Conservation (phyloP, 2,888 invertebrate genomes). For the Podabrus alpinus region DNA sequence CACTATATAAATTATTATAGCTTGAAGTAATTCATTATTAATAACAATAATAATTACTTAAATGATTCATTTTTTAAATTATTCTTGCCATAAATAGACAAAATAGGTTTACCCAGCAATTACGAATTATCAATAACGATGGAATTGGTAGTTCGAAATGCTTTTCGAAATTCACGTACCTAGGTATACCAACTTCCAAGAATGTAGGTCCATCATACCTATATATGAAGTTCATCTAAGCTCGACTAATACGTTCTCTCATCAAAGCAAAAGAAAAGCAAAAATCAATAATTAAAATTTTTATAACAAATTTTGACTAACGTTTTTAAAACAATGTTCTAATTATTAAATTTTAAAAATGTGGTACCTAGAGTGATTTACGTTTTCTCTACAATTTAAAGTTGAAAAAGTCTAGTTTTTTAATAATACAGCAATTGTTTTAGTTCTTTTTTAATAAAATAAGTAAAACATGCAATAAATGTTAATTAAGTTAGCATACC, state of each 20-base stretch:
- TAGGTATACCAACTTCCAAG: neutral
- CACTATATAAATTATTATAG: no score
- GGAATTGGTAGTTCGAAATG: neutral
- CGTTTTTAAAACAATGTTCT: neutral
- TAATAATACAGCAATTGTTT: neutral
- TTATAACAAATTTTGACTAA: neutral
- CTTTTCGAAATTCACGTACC: neutral
- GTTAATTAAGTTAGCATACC: neutral
- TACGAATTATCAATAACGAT: no score
- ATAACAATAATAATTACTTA: no score
- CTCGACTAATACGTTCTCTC: neutral
- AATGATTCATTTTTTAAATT: no score
- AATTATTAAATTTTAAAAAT: neutral
- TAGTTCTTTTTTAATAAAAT: neutral
- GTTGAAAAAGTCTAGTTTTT: neutral
- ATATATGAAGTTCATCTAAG: neutral
- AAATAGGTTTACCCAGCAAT: no score
- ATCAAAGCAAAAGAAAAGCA: neutral
- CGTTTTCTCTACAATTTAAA: neutral
- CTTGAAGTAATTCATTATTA: no score
- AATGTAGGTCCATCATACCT: neutral
- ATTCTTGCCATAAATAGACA: no score
- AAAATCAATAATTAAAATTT: neutral
- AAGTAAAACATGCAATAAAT: neutral
- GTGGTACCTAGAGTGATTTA: neutral